Evolutionary conservation across 2,888 invertebrate species (phyloP).

Genomic region (Tenthredo scrophulariae): DNA sequence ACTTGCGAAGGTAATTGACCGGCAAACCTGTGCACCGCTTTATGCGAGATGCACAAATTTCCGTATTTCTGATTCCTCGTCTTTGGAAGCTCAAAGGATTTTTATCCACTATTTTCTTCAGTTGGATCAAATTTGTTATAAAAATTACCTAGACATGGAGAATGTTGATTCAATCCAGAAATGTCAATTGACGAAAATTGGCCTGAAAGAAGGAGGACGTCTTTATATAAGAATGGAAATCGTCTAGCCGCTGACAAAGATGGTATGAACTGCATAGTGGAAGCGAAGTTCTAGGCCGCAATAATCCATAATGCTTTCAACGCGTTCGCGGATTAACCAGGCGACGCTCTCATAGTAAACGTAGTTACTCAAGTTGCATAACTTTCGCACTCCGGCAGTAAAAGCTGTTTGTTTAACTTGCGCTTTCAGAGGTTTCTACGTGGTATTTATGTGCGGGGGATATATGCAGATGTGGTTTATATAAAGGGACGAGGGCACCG

Average conservation of each 20-base stretch:
- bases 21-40: conserved; percentile 10
- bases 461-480: conserved; percentile 1
- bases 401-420: conserved; percentile 40
- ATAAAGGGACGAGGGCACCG: conserved; percentile 12
- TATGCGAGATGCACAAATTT: neutral
- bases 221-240: neutral
- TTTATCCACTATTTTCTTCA: neutral
- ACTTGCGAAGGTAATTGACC: conserved; percentile 5
- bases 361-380: conserved; percentile 37
- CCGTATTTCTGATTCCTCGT: neutral
- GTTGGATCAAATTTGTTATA: neutral
- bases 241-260: neutral
- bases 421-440: conserved; percentile 19
- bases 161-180: neutral
- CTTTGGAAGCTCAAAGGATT: neutral
- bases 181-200: neutral
- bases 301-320: conserved; percentile 48
- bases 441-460: neutral
- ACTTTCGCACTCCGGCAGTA: conserved; percentile 21
- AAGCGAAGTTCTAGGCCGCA: conserved; percentile 46
- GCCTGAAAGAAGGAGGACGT: neutral
- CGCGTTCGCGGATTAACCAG: conserved; percentile 26
- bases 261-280: neutral
- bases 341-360: conserved; percentile 4
- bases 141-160: neutral